Evolutionary conservation across 2,888 invertebrate genomes (phyloP), one percentile per base, ranked within the genome.

Genomic region (Carterocephalus palaemon): DNA sequence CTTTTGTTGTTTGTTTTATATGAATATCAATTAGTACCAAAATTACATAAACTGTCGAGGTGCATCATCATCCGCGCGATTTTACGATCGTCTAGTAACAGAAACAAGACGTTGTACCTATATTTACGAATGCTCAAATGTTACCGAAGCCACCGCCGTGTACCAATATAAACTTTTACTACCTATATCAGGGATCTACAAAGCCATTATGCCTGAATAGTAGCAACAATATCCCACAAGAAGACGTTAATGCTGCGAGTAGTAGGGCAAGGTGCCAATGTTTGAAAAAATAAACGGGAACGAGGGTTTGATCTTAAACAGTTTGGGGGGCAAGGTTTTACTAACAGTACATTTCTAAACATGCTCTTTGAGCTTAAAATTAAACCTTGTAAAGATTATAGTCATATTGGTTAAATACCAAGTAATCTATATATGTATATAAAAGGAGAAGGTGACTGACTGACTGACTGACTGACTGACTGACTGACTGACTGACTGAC

Each of bases 121-220:
- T 69, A 70, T 78, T 81, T 77, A 81, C 67, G 72, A 70, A 63
- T 63, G 62, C 59, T 67, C 66, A 67, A 78, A 76, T 64, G 70
- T 65, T 70, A 59, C 63, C 62, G 62, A 68, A 66, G 64, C 68
- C 64, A 66, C 65, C 59, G 65, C 67, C 64, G 65, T 64, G 60
- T 62, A 59, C 68, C 70, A 73, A 73, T 75, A 76, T 78, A 75
- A 70, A 73, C 60, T 77, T 83, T 82, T 82, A 83, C 78, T 75
- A 68, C 70, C 67, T 62, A 66, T 75, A 77, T 78, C 70, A 59
- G 62, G 67, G 66, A 67, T 66, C 63, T 62, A 64, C 62, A 67
- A 64, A 68, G 65, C 71, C 61, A 63, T 71, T 69, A 73, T 69
- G 66, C 70, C 64, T 63, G 69, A 70, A 76, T 64, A 67, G 57